These are phyloP conservation scores for Chrysolina oricalcia DNA, from an alignment of 2,888 invertebrate genomes.

Conservation along the genomic window DNA sequence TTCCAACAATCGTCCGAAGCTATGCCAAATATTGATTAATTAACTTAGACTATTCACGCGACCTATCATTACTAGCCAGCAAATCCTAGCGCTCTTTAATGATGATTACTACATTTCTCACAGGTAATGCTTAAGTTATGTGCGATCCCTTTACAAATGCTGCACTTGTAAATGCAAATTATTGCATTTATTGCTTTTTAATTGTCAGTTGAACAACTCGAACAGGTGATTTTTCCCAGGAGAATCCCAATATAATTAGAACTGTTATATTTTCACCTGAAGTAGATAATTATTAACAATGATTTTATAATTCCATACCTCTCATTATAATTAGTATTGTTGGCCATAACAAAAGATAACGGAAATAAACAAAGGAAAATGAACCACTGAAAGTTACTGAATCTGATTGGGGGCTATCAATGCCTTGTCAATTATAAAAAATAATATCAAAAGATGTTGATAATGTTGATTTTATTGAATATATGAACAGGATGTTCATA, in stretches of 20 bases:
- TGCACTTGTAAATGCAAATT: constrained; percentile 45
- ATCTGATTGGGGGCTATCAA: too few relatives aligned
- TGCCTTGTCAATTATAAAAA: too few relatives aligned
- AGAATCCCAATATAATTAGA: constrained; percentile 25
- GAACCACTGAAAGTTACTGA: too few relatives aligned
- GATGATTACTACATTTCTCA: constrained; percentile 42
- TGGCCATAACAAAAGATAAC: neutral
- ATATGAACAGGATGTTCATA: too few relatives aligned
- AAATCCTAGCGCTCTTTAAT: constrained; percentile 37
- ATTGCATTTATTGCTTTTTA: constrained; percentile 45
- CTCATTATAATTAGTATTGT: neutral
- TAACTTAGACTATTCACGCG: neutral
- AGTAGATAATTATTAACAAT: neutral
- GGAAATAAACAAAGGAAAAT: too few relatives aligned
- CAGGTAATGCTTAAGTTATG: constrained; percentile 37
- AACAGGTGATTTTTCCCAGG: constrained; percentile 9
- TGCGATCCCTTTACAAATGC: constrained; percentile 33
- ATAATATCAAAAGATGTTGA: too few relatives aligned
- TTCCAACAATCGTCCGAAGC: neutral
- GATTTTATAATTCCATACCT: neutral
- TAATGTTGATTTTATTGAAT: too few relatives aligned
- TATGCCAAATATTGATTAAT: constrained; percentile 1
- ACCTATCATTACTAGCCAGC: neutral
- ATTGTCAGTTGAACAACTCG: constrained; percentile 31
- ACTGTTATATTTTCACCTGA: constrained; percentile 2